Base-by-base conservation (phyloP, 2,113 vertebrate species). In the Rhea pennata region DNA sequence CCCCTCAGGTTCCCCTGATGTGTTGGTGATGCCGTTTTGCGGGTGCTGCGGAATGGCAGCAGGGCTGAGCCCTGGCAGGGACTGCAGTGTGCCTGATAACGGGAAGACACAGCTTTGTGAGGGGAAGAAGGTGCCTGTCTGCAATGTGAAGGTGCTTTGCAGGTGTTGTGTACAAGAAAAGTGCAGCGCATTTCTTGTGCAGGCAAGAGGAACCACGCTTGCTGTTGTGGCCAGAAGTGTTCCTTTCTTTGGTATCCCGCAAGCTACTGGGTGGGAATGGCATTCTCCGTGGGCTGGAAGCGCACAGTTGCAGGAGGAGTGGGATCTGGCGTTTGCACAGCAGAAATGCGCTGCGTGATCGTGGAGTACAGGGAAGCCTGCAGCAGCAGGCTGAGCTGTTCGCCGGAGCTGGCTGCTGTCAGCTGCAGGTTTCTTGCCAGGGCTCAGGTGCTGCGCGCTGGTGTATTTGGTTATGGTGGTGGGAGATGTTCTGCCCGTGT, bases 181-280 rank as follows among this genome's bases (percentile, higher is more conserved):
- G 10, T 2, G 5, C 51, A 22, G 14, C 8, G 48, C 2, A 0
- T 2, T 12, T 16, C 42, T 23, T 33, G 48, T 6, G 1, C 7
- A 2, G 40, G 40, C 71, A 80, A 85, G 59, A 76, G 78, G 71
- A 62, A 46, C n/a, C 0, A 1, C 48, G 12, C 26, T 15, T 0
- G 0, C 8, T 9, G 7, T 0, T 1, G 6, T 0, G 31, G 27
- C 42, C 44, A 9, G 39, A 31, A 6, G 8, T 0, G 20, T n/a
- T 59, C 54, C 22, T 20, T 33, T 40, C 0, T 0, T 19, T 6
- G 73, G 27, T 4, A 39, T n/a, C 5, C 70, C 36, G 36, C 0
- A 3, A 0, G 58, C 75, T 42, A 58, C 0, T 16, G 58, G 26
- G 33, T 2, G 3, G 71, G 21, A 36, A 39, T 2, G 12, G 27